Evolutionary conservation across 2,113 vertebrate species (phyloP), one percentile per base, ranked within the genome.

Genomic region (Pterocles orientalis): DNA sequence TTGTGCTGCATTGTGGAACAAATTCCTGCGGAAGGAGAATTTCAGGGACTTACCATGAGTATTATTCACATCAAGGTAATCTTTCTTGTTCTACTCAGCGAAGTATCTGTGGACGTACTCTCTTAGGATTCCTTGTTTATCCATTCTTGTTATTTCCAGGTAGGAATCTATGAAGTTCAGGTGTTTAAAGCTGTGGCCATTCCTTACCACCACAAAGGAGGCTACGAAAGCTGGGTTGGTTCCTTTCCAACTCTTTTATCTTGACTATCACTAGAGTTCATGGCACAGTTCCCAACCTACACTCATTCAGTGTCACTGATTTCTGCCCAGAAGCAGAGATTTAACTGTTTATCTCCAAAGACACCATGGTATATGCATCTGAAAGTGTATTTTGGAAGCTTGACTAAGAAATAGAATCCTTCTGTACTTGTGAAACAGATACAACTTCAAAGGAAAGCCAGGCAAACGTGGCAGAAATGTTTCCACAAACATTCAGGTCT

Each of bases 281-380:
- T 64, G n/a, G 29, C 18, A 71, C 33, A 53, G 14, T 82, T 85
- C 36, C 51, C 14, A 36, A 21, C 39, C 26, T 47, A 29, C 4
- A 3, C 12, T 34, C 60, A 29, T 19, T 58, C 0, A 0, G n/a
- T 54, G 14, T 50, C 17, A 26, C 47, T 24, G 14, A 6, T 54
- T 25, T 62, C 34, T 39, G 28, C 10, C 19, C 47, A 54, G 5
- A 4, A 86, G 36, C 14, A 82, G 43, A 82, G 10, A 58, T 75
- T 71, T 75, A 78, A 54, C 4, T 8, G 5, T 64, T 86, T 78
- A 9, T 60, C 39, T 82, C 87, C 36, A 61, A 41, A 47, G 4
- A 3, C 9, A 16, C 20, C 73, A 20, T 10, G 24, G 3, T 53
- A 18, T 43, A 58, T 58, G 23, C 23, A 56, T 39, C 34, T 58